phyloP scores from a whole-genome alignment of 1,140 invertebrate species.

The Temnothorax nylanderi region DNA sequence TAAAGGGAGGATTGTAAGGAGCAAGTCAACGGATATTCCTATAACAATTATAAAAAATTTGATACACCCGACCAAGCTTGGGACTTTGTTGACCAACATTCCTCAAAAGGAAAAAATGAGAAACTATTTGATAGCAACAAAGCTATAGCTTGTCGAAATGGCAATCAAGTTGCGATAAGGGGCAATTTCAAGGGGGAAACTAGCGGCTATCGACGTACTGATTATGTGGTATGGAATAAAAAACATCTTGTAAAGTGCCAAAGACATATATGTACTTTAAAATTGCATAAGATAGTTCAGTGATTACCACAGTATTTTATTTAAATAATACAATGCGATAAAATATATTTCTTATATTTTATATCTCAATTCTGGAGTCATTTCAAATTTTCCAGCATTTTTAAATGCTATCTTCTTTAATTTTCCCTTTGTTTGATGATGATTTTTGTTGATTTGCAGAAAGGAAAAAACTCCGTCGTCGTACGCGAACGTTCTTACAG shows the following conservation, averaged over 20 bases:
- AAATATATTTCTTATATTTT: background rate
- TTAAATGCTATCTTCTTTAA: background rate
- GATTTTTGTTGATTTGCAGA: background rate
- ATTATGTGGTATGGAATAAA: background rate
- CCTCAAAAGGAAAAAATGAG: background rate
- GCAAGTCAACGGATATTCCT: background rate
- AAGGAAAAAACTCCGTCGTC: background rate
- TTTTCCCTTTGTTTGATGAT: background rate
- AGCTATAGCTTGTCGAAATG: background rate
- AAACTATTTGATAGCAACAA: background rate
- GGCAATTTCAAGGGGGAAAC: background rate
- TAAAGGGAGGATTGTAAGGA: slow-evolving; percentile 21
- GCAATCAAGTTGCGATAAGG: background rate
- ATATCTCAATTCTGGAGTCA: background rate
- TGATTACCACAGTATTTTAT: too few species aligned
- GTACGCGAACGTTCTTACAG: background rate
- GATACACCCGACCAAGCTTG: background rate
- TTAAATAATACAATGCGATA: too few species aligned
- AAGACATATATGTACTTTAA: background rate
- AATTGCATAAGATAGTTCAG: background rate
- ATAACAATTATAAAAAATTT: background rate
- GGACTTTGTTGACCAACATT: slow-evolving; percentile 20
- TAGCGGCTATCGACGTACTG: background rate
- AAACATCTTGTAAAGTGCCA: background rate
- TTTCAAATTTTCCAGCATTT: background rate